Percentiles rank a stretch among this genome's conserved stretches.
Conservation (phyloP, 1,140 invertebrate species). For the Muscidifurax raptorellus region DNA sequence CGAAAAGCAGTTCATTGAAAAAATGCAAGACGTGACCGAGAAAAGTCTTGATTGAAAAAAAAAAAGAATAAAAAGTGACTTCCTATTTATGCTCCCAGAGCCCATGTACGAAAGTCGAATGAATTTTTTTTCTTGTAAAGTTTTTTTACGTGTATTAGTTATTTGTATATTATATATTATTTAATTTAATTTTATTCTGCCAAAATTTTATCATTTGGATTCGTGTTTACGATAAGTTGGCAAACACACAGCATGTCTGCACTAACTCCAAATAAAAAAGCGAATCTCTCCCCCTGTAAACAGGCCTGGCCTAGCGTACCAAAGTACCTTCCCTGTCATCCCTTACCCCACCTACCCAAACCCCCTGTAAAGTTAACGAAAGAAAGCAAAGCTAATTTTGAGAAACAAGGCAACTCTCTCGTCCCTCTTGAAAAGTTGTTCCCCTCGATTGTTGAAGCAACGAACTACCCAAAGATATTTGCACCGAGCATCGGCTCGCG, state of each 20-base stretch:
- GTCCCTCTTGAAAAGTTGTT: neutral
- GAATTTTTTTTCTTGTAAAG: conserved; percentile 45
- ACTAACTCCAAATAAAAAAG: conserved; percentile 64
- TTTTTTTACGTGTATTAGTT: conserved; percentile 54
- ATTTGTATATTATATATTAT: conserved; percentile 64
- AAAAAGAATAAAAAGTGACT: conserved; percentile 14
- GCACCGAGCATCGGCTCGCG: conserved; percentile 57
- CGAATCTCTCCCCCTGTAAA: conserved; percentile 57
- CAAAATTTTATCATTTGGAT: conserved; percentile 58
- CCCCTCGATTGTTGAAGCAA: conserved; percentile 16
- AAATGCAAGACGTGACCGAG: neutral
- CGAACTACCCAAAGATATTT: conserved; percentile 69
- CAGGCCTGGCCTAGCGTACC: conserved; percentile 75
- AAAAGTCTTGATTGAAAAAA: conserved; percentile 21
- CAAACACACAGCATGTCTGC: conserved; percentile 65
- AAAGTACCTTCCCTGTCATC: conserved; percentile 64
- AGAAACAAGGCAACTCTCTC: conserved; percentile 8
- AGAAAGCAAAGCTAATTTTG: conserved; percentile 15
- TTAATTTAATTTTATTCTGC: conserved; percentile 58
- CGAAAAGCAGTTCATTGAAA: neutral
- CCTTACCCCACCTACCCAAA: conserved; percentile 48
- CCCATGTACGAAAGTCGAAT: conserved; percentile 33
- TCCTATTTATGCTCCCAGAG: conserved; percentile 46
- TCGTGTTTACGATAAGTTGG: conserved; percentile 66
- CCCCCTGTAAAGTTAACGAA: conserved; percentile 20